Base-by-base conservation (phyloP, 2,797 vertebrate genomes). In the Octomys mimax region DNA sequence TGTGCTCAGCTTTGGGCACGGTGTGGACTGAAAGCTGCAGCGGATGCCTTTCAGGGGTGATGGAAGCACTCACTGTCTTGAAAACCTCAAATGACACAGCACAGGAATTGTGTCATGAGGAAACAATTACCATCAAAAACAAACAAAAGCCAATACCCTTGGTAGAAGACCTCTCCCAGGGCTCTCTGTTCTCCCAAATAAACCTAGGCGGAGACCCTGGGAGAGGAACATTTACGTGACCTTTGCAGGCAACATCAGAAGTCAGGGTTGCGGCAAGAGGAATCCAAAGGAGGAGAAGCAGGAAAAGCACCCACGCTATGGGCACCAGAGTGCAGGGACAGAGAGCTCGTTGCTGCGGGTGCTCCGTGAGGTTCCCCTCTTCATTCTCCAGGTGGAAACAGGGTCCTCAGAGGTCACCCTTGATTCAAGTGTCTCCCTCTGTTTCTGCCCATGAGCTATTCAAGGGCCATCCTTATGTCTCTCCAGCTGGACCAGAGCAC, bases 301-400 rank as follows among this genome's bases (percentile, higher is more conserved):
- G 31, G 42, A 36, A 49, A 33, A n/a, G 6, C 33, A n/a, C 1
- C 0, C 26, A 8, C 6, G 31, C 21, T 6, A 2, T 31, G 12
- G 42, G 57, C 24, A 39, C 21, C 61, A 42, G 42, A 42, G 42
- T 42, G 42, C 42, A 42, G 42, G 42, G 42, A 42, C 42, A 42
- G 42, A 42, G 42, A 4, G 42, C 39, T 42, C 42, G 42, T 42
- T 42, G 42, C 42, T 42, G 42, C 5, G 42, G 46, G 14, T 11
- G 8, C 49, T 18, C 81, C 28, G 10, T 42, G n/a, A 33, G 4
- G 54, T 57, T 57, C 54, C 14, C 19, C 46, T 66, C 26, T 54
- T 39, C 11, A 10, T 24, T 71, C 46, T 26, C 59, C 70, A 39
- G 42, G n/a, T 18, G 14, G 28, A 21, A 33, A 28, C 61, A 26